Conservation (phyloP, 92 coral and sea anemone genomes). For the Parazoanthus darwini region DNA sequence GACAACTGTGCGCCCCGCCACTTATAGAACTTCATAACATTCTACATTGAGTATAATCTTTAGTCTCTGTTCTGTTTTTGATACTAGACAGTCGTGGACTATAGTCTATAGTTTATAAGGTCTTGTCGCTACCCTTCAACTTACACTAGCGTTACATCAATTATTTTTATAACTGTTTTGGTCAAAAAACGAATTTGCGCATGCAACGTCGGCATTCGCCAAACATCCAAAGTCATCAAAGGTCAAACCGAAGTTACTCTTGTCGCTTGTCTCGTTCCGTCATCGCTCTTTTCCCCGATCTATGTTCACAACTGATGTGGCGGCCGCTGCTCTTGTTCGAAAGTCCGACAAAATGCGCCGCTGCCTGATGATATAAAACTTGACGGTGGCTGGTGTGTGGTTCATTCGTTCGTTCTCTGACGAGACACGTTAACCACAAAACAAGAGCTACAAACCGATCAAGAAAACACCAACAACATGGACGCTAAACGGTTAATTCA, state of each 20-base stretch:
- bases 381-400: background rate
- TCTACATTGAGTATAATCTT: no score
- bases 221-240: no score
- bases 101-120: no score
- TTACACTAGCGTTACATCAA: no score
- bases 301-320: no score
- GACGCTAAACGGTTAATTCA: constrained; percentile 30
- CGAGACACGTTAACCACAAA: background rate
- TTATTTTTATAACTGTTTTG: no score
- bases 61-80: no score
- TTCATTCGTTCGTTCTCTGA: background rate
- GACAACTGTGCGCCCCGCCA: no score
- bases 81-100: no score
- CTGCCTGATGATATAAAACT: background rate
- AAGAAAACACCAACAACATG: background rate
- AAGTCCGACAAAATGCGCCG: background rate
- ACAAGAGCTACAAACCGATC: background rate
- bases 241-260: background rate
- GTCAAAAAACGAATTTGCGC: background rate
- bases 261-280: background rate
- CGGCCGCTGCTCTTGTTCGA: background rate
- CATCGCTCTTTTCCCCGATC: background rate
- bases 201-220: background rate
- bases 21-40: no score
- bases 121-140: no score